A percentile compares a stretch with the other conserved stretches of the same genome.
phyloP scores from a whole-genome alignment of 92 coral and sea anemone species.

The Diadumene lineata region DNA sequence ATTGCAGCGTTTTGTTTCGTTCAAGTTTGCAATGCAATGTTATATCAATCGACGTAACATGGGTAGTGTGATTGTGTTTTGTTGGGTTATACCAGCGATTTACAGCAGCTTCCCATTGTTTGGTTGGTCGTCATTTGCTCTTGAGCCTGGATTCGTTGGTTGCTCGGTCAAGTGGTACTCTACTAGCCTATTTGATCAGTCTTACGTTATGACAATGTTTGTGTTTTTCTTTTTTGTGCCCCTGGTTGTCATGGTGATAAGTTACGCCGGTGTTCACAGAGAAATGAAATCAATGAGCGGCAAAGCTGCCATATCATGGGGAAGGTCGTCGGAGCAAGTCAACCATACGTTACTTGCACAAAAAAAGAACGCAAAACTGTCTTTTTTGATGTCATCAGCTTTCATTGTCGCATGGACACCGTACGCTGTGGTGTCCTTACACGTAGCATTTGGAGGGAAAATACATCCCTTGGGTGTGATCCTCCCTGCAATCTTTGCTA shows the following conservation, averaged over 20 bases:
- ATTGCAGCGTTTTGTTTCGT: slow-evolving; percentile 33
- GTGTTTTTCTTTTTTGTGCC: slow-evolving; percentile 53
- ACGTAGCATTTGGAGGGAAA: slow-evolving; percentile 16
- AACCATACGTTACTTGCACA: slow-evolving; percentile 45
- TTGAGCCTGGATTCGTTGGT: slow-evolving; percentile 42
- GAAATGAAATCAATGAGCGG: slow-evolving; percentile 40
- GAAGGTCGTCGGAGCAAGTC: slow-evolving; percentile 24
- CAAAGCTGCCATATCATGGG: slow-evolving; percentile 48
- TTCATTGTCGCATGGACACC: slow-evolving; percentile 65
- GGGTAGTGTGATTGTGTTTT: background rate
- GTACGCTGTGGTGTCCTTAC: slow-evolving; percentile 49
- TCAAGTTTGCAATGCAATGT: slow-evolving; percentile 20
- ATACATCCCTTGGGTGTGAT: slow-evolving; percentile 38
- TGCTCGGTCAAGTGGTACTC: slow-evolving; percentile 60
- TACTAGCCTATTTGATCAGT: slow-evolving; percentile 12
- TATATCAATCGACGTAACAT: slow-evolving; percentile 3
- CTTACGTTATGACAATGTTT: slow-evolving; percentile 41
- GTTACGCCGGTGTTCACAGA: slow-evolving; percentile 28
- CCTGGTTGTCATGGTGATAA: slow-evolving; percentile 5
- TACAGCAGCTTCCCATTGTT: slow-evolving; percentile 52
- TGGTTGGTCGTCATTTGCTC: slow-evolving; percentile 66
- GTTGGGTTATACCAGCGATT: slow-evolving; percentile 24
- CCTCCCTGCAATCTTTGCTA: slow-evolving; percentile 25
- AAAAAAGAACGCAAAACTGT: slow-evolving; percentile 34
- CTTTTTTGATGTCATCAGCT: slow-evolving; percentile 37